A percentile compares a stretch with the other conserved stretches of the same genome.
Conservation (phyloP, 2,797 vertebrate species). For the Gila robusta region DNA sequence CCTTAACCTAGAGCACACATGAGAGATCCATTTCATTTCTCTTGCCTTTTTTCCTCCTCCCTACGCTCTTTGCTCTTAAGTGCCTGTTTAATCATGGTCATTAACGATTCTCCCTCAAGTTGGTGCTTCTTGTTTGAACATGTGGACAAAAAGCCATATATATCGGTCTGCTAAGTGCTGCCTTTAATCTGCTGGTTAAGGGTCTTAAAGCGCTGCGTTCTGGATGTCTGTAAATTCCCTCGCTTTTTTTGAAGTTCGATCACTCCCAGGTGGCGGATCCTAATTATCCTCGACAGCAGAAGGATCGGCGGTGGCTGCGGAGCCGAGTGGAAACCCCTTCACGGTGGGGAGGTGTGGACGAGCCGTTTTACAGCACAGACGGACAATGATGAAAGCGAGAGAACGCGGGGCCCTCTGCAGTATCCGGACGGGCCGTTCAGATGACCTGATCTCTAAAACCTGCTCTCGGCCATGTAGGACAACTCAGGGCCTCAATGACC, state of each 20-base stretch:
- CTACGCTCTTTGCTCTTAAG: conserved; percentile 47
- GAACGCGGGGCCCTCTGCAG: conserved; percentile 32
- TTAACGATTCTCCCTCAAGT: conserved; percentile 62
- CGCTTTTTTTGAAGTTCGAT: conserved; percentile 63
- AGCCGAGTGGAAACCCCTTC: conserved; percentile 47
- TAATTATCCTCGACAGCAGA: conserved; percentile 67
- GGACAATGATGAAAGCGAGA: conserved; percentile 57
- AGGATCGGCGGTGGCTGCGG: conserved; percentile 45
- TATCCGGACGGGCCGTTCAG: conserved; percentile 35
- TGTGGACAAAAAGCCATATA: conserved; percentile 51
- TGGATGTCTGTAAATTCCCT: conserved; percentile 61
- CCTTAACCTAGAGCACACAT: conserved; percentile 49
- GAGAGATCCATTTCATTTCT: conserved; percentile 42
- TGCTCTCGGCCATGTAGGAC: neutral
- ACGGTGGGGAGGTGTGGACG: conserved; percentile 34
- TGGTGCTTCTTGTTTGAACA: conserved; percentile 53
- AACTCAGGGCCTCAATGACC: neutral
- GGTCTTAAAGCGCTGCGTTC: conserved; percentile 53
- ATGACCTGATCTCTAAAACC: conserved; percentile 34
- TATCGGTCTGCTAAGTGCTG: conserved; percentile 57
- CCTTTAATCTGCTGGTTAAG: conserved; percentile 66
- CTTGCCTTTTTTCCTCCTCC: conserved; percentile 17
- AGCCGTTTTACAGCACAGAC: conserved; percentile 59
- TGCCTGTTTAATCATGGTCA: conserved; percentile 62
- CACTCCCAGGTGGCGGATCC: conserved; percentile 65